A percentile compares a stretch with the other conserved stretches of the same genome.
Conservation (phyloP, 1,140 invertebrate species). For the Sitobion miscanthi region DNA sequence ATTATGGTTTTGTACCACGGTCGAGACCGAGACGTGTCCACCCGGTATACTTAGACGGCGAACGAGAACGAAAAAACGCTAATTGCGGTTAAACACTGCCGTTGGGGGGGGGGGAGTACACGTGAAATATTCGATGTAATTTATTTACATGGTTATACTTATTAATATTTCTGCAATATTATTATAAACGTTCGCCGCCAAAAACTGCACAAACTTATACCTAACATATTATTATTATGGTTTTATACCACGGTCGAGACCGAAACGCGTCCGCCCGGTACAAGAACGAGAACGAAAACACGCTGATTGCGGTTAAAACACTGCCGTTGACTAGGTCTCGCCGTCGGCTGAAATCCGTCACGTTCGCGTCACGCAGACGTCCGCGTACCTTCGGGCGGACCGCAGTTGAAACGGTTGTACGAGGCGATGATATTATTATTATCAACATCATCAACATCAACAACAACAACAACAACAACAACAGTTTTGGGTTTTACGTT, state of each 20-base stretch:
- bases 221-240: background rate
- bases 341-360: constrained; percentile 16
- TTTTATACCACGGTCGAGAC: background rate
- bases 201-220: background rate
- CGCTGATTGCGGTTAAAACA: background rate
- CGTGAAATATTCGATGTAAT: too few species aligned
- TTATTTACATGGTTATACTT: too few species aligned
- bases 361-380: background rate
- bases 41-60: background rate
- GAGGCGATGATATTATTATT: background rate
- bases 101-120: background rate
- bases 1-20: background rate
- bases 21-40: background rate
- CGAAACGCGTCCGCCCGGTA: background rate
- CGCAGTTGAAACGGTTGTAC: background rate
- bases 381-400: background rate
- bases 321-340: background rate
- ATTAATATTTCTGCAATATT: too few species aligned
- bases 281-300: background rate
- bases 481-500: background rate
- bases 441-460: background rate
- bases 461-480: background rate
- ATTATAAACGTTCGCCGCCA: background rate
- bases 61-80: background rate
- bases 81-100: background rate